phyloP scores from a whole-genome alignment of 1,140 invertebrate genomes.

The honey bee (Apis mellifera) region Amel_HAv3.1 CM009932.2:6882501-6883000 shows the following conservation, averaged over 20 bases:
- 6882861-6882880: neutral
- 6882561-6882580: neutral
- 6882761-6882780: constrained; percentile 22
- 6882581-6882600: neutral
- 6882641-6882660: neutral
- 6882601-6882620: too few relatives aligned
- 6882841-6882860: neutral
- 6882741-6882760: neutral
- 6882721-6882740: constrained; percentile 21
- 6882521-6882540: too few relatives aligned
- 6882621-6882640: constrained; percentile 24
- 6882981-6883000: constrained; percentile 3
- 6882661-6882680: constrained; percentile 12
- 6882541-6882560: too few relatives aligned
- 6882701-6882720: neutral
- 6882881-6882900: constrained; percentile 22
- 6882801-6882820: constrained; percentile 26
- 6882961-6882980: constrained; percentile 10
- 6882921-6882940: neutral
- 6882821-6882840: neutral
- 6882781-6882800: neutral
- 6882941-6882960: constrained; percentile 23
- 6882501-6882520: too few relatives aligned
- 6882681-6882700: constrained; percentile 12
- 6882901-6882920: constrained; percentile 20